Evolutionary conservation across 2,888 invertebrate species (phyloP).

Genomic region (Temnothorax unifasciatus): DNA sequence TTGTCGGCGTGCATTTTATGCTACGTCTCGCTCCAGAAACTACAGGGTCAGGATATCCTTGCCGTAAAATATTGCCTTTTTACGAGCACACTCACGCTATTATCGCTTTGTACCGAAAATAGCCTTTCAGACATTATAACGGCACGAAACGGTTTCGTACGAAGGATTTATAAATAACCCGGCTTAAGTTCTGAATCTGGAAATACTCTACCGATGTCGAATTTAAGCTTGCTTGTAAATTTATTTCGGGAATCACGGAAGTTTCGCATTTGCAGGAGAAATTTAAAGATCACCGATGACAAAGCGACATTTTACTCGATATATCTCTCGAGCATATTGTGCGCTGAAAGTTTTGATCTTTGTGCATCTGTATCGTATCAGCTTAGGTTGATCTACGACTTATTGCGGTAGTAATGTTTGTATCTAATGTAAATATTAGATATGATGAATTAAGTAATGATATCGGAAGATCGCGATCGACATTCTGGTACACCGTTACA

Average conservation of each 20-base stretch:
- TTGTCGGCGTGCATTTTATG: slow-evolving; percentile 18
- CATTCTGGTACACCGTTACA: slow-evolving; percentile 13
- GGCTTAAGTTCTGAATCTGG: slow-evolving; percentile 46
- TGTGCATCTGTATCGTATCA: background rate
- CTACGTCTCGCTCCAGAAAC: slow-evolving; percentile 32
- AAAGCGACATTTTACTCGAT: background rate
- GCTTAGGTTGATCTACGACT: background rate
- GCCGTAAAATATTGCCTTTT: slow-evolving; percentile 35
- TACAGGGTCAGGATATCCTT: slow-evolving; percentile 45
- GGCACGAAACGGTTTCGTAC: slow-evolving; percentile 21
- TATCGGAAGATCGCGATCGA: background rate
- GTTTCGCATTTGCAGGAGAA: slow-evolving; percentile 30
- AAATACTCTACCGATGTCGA: slow-evolving; percentile 44
- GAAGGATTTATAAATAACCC: slow-evolving; percentile 55
- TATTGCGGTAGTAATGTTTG: background rate
- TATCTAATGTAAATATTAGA: background rate
- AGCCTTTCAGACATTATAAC: slow-evolving; percentile 41
- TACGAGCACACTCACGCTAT: slow-evolving; percentile 33
- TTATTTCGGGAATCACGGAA: slow-evolving; percentile 56
- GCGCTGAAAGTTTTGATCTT: background rate
- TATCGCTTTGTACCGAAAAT: slow-evolving; percentile 44
- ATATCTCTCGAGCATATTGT: no score
- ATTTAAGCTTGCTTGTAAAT: slow-evolving; percentile 41
- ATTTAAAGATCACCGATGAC: slow-evolving; percentile 5
- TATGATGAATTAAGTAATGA: background rate